phyloP scores from a whole-genome alignment of 2,797 vertebrate species.

The Hemitrygon akajei region DNA sequence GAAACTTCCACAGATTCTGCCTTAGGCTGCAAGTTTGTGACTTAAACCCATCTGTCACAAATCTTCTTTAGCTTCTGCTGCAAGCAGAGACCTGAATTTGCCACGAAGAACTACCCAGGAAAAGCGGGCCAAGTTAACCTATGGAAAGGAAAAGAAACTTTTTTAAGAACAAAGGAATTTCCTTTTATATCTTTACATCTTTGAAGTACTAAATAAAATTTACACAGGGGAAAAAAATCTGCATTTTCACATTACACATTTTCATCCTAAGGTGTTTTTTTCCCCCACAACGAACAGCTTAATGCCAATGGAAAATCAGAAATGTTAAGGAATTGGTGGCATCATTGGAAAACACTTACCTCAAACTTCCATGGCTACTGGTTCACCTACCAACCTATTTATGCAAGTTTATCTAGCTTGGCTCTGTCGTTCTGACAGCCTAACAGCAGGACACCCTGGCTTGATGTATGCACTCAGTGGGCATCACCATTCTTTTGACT shows the following conservation, averaged over 20 bases:
- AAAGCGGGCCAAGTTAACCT: conserved; percentile 73
- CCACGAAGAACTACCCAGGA: conserved; percentile 74
- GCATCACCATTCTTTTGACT: background rate
- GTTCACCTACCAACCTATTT: background rate
- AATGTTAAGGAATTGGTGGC: background rate
- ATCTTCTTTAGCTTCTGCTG: conserved; percentile 77
- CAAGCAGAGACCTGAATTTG: conserved; percentile 76
- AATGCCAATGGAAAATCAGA: background rate
- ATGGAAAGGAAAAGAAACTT: conserved; percentile 44
- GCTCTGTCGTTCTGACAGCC: background rate
- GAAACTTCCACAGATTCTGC: conserved; percentile 78
- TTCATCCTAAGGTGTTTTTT: conserved; percentile 33
- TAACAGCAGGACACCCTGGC: background rate
- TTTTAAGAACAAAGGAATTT: conserved; percentile 41
- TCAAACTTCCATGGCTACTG: background rate
- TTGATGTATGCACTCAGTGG: background rate
- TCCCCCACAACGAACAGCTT: background rate
- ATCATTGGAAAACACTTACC: background rate
- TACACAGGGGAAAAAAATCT: conserved; percentile 40
- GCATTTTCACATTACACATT: conserved; percentile 43
- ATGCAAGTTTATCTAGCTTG: background rate
- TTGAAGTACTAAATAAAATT: conserved; percentile 35
- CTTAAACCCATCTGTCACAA: conserved; percentile 91
- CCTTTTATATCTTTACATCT: background rate
- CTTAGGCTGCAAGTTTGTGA: conserved; percentile 87